Evolutionary conservation across 2,797 vertebrate genomes (phyloP).

Genomic region (Buceros bicornis): DNA sequence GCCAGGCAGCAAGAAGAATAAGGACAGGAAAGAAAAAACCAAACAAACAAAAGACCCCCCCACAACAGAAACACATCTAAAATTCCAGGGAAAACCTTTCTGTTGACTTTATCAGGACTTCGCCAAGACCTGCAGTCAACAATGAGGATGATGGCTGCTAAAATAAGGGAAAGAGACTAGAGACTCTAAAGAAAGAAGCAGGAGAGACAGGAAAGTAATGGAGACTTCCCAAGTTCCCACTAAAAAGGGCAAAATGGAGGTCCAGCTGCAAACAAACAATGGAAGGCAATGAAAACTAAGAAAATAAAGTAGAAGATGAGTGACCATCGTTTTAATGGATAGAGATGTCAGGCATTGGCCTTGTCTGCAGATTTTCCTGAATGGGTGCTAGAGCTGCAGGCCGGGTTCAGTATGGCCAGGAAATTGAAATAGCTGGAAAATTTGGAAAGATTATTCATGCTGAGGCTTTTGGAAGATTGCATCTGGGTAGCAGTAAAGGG

Average conservation of each 20-base stretch:
- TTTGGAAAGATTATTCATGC: background rate
- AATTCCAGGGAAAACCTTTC: conserved; percentile 27
- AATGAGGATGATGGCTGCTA: background rate
- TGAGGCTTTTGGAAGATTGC: background rate
- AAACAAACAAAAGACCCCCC: background rate
- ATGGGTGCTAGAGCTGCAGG: background rate
- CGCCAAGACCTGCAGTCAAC: conserved; percentile 8
- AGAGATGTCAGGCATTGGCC: background rate
- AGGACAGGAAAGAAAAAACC: background rate
- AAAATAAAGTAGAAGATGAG: background rate
- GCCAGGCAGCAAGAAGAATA: conserved; percentile 1
- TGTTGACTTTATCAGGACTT: conserved; percentile 20
- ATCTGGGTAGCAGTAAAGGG: background rate
- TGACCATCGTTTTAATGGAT: background rate
- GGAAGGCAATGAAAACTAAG: background rate
- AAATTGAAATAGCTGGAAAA: background rate
- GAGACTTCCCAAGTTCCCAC: background rate
- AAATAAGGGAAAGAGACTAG: background rate
- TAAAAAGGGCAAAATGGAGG: background rate
- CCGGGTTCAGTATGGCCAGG: background rate
- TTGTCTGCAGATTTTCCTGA: background rate
- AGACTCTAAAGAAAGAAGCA: background rate
- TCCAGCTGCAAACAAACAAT: background rate
- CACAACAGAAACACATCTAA: background rate
- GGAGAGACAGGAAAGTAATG: background rate